Conservation (phyloP, 2,797 vertebrate species). For the Pteropus rufus region DNA sequence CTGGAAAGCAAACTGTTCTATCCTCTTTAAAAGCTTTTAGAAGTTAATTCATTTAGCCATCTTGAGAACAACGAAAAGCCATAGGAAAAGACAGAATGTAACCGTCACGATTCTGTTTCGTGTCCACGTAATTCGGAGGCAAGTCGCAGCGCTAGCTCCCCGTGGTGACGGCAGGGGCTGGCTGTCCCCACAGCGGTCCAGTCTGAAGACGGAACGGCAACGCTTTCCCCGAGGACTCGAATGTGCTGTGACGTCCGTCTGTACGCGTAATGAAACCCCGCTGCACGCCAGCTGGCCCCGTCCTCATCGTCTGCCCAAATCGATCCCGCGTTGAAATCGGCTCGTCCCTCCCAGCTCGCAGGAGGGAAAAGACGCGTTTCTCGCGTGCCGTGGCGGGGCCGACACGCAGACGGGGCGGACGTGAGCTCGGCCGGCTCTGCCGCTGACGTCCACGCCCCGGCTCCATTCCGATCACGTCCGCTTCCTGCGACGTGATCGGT, state of each 20-base stretch:
- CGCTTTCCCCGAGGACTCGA: neutral
- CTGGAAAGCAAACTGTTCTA: slow-evolving; percentile 37
- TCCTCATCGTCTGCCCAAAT: neutral
- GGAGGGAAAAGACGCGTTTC: neutral
- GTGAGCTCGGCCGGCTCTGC: accelerated
- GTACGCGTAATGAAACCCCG: accelerated
- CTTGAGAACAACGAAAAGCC: neutral
- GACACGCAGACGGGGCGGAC: accelerated
- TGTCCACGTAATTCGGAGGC: neutral
- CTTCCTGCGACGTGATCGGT: no score
- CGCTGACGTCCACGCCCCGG: accelerated
- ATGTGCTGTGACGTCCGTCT: neutral
- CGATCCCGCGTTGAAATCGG: neutral
- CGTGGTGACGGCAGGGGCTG: accelerated
- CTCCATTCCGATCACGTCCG: accelerated
- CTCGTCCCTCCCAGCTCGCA: neutral
- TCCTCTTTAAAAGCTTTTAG: slow-evolving; percentile 51
- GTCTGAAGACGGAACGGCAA: no score
- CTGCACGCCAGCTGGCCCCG: neutral
- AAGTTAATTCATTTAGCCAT: slow-evolving; percentile 32
- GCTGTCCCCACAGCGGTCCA: accelerated
- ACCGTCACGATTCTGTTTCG: neutral
- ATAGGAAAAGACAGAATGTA: neutral
- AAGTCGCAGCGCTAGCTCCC: neutral
- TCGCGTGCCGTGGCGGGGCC: accelerated